phyloP scores from a whole-genome alignment of 2,797 vertebrate genomes.

The Pempheris klunzingeri region DNA sequence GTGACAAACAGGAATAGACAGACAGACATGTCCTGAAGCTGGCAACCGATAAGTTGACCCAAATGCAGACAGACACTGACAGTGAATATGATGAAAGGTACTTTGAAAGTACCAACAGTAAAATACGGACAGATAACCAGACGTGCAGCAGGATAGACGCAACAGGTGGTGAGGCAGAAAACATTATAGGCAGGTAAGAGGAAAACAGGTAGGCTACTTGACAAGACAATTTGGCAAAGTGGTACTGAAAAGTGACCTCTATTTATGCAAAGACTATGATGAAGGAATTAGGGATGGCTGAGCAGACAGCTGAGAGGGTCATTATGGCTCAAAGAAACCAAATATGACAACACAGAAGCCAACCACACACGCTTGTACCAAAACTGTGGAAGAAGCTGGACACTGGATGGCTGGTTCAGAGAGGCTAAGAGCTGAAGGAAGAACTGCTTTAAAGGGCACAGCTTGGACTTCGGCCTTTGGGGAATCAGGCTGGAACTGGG shows the following conservation, averaged over 20 bases:
- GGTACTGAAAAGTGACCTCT: neutral
- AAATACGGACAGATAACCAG: neutral
- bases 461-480: too few relatives aligned
- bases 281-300: conserved; percentile 5
- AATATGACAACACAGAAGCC: neutral
- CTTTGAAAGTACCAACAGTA: neutral
- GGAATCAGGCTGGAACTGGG: too few relatives aligned
- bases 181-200: conserved; percentile 4
- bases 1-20: conserved; percentile 4
- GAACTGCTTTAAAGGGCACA: too few relatives aligned
- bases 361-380: neutral
- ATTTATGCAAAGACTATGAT: conserved; percentile 2
- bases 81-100: neutral
- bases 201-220: conserved; percentile 13
- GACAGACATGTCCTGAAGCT: neutral
- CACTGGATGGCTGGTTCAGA: too few relatives aligned
- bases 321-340: neutral
- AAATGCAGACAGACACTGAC: conserved; percentile 19
- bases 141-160: conserved; percentile 10
- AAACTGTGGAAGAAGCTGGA: neutral
- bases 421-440: neutral
- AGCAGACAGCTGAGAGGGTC: conserved; percentile 8
- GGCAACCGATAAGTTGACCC: neutral
- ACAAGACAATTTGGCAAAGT: conserved; percentile 6
- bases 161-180: conserved; percentile 9